Evolutionary conservation across 2,888 invertebrate genomes (phyloP), one percentile per base, ranked within the genome.

Genomic region (Mystacides longicornis): DNA sequence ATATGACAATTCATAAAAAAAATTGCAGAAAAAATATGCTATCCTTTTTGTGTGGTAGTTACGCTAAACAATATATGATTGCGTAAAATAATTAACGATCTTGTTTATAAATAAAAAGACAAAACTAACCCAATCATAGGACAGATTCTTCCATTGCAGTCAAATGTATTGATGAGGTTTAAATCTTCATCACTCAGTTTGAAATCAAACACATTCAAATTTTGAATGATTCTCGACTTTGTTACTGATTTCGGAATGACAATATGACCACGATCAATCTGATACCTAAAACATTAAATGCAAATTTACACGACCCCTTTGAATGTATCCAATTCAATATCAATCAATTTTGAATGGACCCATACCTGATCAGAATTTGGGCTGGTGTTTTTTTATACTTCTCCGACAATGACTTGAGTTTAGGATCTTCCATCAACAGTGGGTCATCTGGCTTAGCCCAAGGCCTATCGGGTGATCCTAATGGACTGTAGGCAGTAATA

Each of bases 171-270:
- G 52, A 92, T 81, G 3, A 75, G 70, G 2, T 73, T 67, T 63
- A 90, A 69, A 64, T 93, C 91, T 48, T 87, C 86, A 0, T 72
- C 64, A 0, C 78, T 75, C 62, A 93, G 72, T 62, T 82, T 78
- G 68, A 93, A 92, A 71, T 89, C 87, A 62, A 86, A 82, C 11
- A 92, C 83, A 58, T 86, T 67, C 62, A 87, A 81, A 71, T 93
- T 85, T 65, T 84, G 78, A 51, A 75, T 74, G 67, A 89, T 85
- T 63, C 87, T 78, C 0, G 80, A 71, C 63, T 84, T 84, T 0
- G 80, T 90, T 16, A 89, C 87, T 0, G 90, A 90, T 68, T 93
- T 93, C 0, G 93, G 92, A 60, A 93, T 89, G 37, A 87, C 85
- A 33, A 87, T 81, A 60, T 82, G 77, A 3, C 82, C 86, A 37